Conservation (phyloP, 1,140 invertebrate genomes). For the Fopius arisanus region DNA sequence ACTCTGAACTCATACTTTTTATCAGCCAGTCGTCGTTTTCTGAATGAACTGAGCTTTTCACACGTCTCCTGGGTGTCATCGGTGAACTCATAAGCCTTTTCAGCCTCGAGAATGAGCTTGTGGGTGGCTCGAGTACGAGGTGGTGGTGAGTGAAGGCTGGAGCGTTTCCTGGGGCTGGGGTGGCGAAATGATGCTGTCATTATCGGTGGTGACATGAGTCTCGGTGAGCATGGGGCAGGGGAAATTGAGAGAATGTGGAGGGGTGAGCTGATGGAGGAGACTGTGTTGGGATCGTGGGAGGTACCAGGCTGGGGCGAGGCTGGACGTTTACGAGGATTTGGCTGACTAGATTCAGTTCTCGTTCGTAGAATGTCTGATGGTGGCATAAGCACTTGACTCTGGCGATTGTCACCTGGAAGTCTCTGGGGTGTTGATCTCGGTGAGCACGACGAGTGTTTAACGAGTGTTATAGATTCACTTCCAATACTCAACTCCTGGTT, state of each 20-base stretch:
- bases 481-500: conserved; percentile 61
- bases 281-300: conserved; percentile 45
- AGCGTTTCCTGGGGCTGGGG: conserved; percentile 50
- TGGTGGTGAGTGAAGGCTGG: conserved; percentile 54
- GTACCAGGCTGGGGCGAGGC: conserved; percentile 55
- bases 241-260: conserved; percentile 56
- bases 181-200: conserved; percentile 51
- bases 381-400: conserved; percentile 47
- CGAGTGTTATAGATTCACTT: conserved; percentile 58
- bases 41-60: conserved; percentile 82
- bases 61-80: conserved; percentile 81
- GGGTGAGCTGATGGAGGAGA: conserved; percentile 54
- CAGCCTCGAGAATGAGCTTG: conserved; percentile 65
- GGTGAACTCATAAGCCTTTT: conserved; percentile 85
- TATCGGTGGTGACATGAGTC: conserved; percentile 58
- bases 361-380: conserved; percentile 59
- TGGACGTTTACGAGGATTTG: conserved; percentile 34
- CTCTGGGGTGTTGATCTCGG: conserved; percentile 58
- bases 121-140: conserved; percentile 54
- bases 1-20: conserved; percentile 93
- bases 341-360: conserved; percentile 49
- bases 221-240: conserved; percentile 53
- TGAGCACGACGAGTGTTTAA: conserved; percentile 60
- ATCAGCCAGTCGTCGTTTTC: conserved; percentile 83
- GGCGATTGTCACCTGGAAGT: conserved; percentile 53